Percentiles rank a stretch among this genome's conserved stretches.
These are phyloP conservation scores for Callorhinus ursinus DNA, from an alignment of 2,113 vertebrate genomes.

Conservation along the genomic window DNA sequence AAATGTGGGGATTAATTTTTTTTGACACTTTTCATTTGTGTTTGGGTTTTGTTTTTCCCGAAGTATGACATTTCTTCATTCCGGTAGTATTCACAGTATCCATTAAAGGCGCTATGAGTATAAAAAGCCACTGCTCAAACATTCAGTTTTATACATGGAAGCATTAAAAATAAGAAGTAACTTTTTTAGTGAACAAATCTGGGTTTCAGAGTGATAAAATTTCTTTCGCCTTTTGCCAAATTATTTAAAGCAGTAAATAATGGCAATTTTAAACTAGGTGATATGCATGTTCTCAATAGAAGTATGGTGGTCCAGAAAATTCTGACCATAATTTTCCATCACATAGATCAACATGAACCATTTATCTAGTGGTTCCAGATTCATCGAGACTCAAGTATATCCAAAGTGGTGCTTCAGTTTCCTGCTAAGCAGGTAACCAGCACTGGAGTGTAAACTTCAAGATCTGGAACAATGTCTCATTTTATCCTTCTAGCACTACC, in stretches of 20 bases:
- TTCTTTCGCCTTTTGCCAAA: neutral
- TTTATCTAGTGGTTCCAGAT: neutral
- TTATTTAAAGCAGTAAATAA: neutral
- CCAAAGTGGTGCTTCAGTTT: neutral
- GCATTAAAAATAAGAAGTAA: constrained; percentile 26
- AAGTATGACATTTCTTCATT: neutral
- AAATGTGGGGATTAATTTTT: constrained; percentile 27
- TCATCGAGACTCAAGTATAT: neutral
- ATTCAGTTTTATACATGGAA: neutral
- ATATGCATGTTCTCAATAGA: neutral
- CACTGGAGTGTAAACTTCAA: neutral
- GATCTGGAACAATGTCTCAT: neutral
- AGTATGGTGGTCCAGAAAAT: neutral
- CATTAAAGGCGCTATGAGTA: neutral
- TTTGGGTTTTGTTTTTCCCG: neutral
- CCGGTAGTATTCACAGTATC: neutral
- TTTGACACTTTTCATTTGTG: neutral
- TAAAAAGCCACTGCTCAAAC: neutral
- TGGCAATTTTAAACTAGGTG: neutral
- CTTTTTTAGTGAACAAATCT: neutral
- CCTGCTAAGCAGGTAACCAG: neutral
- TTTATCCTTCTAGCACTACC: neutral
- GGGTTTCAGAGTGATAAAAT: neutral
- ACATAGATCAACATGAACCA: neutral
- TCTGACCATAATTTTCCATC: neutral